Evolutionary conservation across 2,113 vertebrate species (phyloP), one percentile per base, ranked within the genome.

Genomic region (Pteruthius melanotis): DNA sequence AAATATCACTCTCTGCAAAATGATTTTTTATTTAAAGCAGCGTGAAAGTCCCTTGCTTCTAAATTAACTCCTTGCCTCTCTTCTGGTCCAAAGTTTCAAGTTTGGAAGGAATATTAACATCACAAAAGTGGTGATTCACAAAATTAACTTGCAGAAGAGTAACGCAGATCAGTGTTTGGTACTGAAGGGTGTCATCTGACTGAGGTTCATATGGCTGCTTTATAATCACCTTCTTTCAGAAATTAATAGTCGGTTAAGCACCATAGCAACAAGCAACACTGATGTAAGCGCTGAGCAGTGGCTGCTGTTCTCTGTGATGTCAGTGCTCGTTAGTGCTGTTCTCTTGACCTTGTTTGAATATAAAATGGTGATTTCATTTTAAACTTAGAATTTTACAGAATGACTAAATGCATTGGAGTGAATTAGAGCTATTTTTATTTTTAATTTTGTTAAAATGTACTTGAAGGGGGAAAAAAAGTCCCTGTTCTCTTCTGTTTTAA

Each of bases 141-240:
- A 89, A 96, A 97, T 93, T 79, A 91, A 93, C 95, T 94, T 95
- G 94, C 93, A 80, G 87, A 76, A 63, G 95, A 96, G 95, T 90
- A 90, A 6, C 3, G 2, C 72, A 31, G 96, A 94, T 95, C 96
- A 57, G 77, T 57, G 95, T 83, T 97, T 78, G 70, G 91, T 96
- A 63, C 91, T 93, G 92, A 96, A 95, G 95, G 95, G 95, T 97
- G 97, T 97, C 96, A 94, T 97, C 96, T 90, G 81, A 91, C 89
- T 94, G 96, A 95, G 97, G 97, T 97, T 98, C 97, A 97, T 97
- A 93, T 97, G 95, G 97, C 70, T 94, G 97, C 96, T 98, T 96
- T 94, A 94, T 97, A 95, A 97, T 98, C 97, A 97, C 97, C 97
- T 98, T 97, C 97, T 96, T 97, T 98, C 96, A 98, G 97, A 98